Evolutionary conservation across 2,888 invertebrate species (phyloP).

Genomic region (Eupithecia exiguata): DNA sequence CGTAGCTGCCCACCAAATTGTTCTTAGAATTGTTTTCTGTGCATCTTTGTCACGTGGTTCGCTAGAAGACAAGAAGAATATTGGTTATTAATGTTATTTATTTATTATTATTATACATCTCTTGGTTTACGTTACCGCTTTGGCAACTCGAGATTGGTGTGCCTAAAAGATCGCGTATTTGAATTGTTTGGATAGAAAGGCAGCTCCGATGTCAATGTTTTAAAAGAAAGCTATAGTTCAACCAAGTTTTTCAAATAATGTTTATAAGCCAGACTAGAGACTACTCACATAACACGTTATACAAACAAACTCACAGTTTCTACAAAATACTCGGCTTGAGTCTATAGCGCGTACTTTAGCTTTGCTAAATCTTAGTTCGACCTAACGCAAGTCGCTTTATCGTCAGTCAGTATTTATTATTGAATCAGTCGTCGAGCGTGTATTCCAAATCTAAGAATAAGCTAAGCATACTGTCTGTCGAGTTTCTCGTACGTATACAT

Average conservation of each 20-base stretch:
- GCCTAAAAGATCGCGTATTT: not conserved
- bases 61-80: too few species aligned
- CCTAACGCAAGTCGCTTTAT: not conserved
- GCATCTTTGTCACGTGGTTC: too few species aligned
- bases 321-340: not conserved
- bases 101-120: not conserved
- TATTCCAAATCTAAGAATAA: not conserved
- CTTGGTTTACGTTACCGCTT: not conserved
- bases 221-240: not conserved
- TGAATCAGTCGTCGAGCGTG: not conserved
- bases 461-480: not conserved
- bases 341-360: not conserved
- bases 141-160: not conserved
- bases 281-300: not conserved
- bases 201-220: not conserved
- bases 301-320: conserved; percentile 9
- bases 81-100: too few species aligned
- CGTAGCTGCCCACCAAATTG: too few species aligned
- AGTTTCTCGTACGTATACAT: not conserved
- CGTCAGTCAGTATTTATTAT: not conserved
- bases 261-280: not conserved
- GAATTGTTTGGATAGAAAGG: conserved; percentile 1
- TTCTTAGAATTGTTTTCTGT: too few species aligned
- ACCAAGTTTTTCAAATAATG: not conserved
- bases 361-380: not conserved